Conservation (phyloP, 2,888 invertebrate genomes). For the Ceriagrion tenellum region DNA sequence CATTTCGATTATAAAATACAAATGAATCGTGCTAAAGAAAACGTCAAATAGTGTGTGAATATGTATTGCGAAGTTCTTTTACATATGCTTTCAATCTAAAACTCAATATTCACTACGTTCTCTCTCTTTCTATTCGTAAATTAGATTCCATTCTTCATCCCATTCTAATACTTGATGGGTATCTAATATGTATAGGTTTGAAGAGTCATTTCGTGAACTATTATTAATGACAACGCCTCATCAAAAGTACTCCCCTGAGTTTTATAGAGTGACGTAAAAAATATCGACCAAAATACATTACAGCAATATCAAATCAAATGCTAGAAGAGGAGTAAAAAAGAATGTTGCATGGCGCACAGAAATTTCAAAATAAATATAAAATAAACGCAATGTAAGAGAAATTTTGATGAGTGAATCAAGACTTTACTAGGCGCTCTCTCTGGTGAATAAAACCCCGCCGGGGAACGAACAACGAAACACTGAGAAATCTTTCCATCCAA, state of each 20-base stretch:
- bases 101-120: background rate
- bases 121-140: background rate
- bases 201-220: too few relatives aligned
- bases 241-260: background rate
- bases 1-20: background rate
- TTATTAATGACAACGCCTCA: too few relatives aligned
- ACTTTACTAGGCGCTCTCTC: too few relatives aligned
- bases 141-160: background rate
- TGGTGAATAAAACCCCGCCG: too few relatives aligned
- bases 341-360: too few relatives aligned
- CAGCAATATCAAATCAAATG: background rate
- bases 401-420: too few relatives aligned
- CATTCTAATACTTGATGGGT: background rate
- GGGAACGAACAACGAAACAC: too few relatives aligned
- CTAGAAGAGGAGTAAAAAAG: background rate
- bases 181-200: background rate
- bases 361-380: too few relatives aligned
- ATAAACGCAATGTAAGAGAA: too few relatives aligned
- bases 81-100: background rate
- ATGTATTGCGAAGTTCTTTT: background rate
- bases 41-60: background rate
- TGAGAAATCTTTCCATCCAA: too few relatives aligned
- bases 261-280: too few relatives aligned
- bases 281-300: background rate
- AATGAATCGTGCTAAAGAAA: too few relatives aligned